Evolutionary conservation across 1,140 invertebrate species (phyloP).

Genomic region (Rhyacophila brunnea): DNA sequence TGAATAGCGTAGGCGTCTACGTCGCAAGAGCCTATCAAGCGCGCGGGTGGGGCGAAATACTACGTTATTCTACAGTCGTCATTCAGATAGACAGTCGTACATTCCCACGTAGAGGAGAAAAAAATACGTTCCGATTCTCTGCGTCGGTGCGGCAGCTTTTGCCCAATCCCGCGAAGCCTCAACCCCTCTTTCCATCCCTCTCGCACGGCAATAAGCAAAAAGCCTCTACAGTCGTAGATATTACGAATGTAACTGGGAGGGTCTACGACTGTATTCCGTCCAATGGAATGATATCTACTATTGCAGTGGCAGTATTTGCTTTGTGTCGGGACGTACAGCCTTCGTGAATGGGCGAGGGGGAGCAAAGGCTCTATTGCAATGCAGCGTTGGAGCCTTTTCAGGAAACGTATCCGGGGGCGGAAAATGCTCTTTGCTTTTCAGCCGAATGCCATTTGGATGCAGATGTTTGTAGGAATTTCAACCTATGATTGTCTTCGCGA

Average conservation of each 20-base stretch:
- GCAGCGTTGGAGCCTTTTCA: conserved; percentile 11
- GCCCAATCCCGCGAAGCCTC: conserved; percentile 19
- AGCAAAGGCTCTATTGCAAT: conserved; percentile 17
- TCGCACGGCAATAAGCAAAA: conserved; percentile 22
- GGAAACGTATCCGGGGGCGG: conserved; percentile 1
- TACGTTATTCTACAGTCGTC: conserved; percentile 22
- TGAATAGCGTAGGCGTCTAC: conserved; percentile 13
- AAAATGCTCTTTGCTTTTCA: conserved; percentile 15
- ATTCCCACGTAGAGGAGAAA: conserved; percentile 15
- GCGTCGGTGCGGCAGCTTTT: conserved; percentile 15
- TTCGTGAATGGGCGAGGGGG: conserved; percentile 4
- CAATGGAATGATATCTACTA: conserved; percentile 34
- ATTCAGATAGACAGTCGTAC: conserved; percentile 32
- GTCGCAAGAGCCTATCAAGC: conserved; percentile 17
- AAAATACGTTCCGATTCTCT: conserved; percentile 26
- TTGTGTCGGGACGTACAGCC: conserved; percentile 18
- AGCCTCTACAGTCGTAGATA: conserved; percentile 34
- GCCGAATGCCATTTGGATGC: background rate
- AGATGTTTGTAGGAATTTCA: background rate
- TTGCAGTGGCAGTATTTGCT: conserved; percentile 22
- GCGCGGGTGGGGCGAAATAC: conserved; percentile 7
- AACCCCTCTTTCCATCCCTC: conserved; percentile 6
- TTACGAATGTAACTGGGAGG: conserved; percentile 35
- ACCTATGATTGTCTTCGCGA: no score
- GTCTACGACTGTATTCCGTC: conserved; percentile 29